These are phyloP conservation scores for Tympanoctomys barrerae DNA, from an alignment of 2,797 vertebrate species.

Conservation along the genomic window DNA sequence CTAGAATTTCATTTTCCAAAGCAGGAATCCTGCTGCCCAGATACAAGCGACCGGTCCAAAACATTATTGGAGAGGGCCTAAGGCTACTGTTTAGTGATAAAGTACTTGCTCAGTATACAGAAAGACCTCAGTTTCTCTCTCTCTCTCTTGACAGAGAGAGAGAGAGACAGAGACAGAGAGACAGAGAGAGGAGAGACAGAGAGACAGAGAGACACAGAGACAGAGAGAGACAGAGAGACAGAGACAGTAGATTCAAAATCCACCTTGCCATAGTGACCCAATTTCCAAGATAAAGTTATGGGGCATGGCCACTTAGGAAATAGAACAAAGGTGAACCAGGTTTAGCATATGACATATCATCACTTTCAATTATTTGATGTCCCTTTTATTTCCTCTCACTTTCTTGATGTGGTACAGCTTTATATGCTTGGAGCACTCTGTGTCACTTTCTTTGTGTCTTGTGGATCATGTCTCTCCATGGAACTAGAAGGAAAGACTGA, in stretches of 20 bases:
- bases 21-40: constrained; percentile 66
- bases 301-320: constrained; percentile 4
- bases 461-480: constrained; percentile 37
- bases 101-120: background rate
- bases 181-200: no score
- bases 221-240: background rate
- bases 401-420: constrained; percentile 72
- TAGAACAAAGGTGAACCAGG: constrained; percentile 1
- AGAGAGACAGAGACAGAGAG: no score
- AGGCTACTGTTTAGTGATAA: background rate
- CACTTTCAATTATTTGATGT: constrained; percentile 56
- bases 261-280: constrained; percentile 61
- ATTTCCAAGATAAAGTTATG: constrained; percentile 72
- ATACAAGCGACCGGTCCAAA: constrained; percentile 43
- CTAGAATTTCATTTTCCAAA: constrained; percentile 78
- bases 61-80: constrained; percentile 1
- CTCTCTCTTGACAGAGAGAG: no score
- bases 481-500: constrained; percentile 33
- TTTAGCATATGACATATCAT: constrained; percentile 49
- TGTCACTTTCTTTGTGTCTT: constrained; percentile 44
- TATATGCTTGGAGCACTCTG: constrained; percentile 12
- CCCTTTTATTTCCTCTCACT: background rate
- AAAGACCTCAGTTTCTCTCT: background rate
- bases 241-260: constrained; percentile 79
- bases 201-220: no score